These are phyloP conservation scores for Nycticorax nycticorax DNA, from an alignment of 2,113 vertebrate species.

Conservation along the genomic window DNA sequence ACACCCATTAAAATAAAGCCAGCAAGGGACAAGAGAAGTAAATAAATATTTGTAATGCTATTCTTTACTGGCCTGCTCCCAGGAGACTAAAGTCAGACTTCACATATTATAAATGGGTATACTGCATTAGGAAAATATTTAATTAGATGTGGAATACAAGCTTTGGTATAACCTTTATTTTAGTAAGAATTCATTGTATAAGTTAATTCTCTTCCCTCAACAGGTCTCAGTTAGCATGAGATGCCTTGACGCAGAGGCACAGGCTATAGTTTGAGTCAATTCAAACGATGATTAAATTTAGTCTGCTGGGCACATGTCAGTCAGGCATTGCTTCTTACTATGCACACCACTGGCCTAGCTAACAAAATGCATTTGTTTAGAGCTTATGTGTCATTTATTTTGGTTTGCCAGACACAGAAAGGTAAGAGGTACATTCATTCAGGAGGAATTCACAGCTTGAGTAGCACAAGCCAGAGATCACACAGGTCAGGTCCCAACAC, in stretches of 20 bases:
- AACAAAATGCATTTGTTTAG: not conserved
- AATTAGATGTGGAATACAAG: not conserved
- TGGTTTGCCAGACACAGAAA: not conserved
- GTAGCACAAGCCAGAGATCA: not conserved
- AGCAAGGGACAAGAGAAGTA: constrained; percentile 8
- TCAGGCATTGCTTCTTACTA: not conserved
- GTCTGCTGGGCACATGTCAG: not conserved
- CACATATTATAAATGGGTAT: not conserved
- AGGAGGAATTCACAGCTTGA: not conserved
- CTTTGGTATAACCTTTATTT: not conserved
- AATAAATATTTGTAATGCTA: constrained; percentile 58
- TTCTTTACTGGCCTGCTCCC: constrained; percentile 39
- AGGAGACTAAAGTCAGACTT: constrained; percentile 17
- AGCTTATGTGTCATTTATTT: not conserved
- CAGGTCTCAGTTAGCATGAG: not conserved
- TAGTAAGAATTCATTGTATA: not conserved
- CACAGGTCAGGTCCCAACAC: not conserved
- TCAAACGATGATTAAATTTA: not conserved
- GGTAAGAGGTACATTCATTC: not conserved
- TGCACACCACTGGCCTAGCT: not conserved
- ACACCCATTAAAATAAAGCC: constrained; percentile 20
- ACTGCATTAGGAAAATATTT: constrained; percentile 11
- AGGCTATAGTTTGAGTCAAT: not conserved
- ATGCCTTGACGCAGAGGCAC: not conserved
- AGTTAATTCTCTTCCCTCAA: not conserved